Evolutionary conservation across 2,888 invertebrate genomes (phyloP).

Genomic region (Leuctra nigra): DNA sequence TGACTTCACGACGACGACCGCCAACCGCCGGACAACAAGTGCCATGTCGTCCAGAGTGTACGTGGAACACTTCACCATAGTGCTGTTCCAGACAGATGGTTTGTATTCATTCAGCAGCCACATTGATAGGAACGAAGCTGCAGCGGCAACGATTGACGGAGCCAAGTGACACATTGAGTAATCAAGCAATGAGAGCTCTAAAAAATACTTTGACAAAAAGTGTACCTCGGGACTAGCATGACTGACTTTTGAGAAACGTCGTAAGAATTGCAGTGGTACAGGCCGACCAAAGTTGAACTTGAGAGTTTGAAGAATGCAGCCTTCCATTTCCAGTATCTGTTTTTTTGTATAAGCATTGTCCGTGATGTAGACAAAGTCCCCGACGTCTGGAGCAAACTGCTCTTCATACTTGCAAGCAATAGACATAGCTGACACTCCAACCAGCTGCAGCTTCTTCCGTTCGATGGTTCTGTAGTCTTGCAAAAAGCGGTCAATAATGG

Average conservation of each 20-base stretch:
- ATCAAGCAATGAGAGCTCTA: slow-evolving; percentile 77
- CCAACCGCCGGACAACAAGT: slow-evolving; percentile 61
- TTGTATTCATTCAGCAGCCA: slow-evolving; percentile 35
- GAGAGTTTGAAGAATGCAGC: slow-evolving; percentile 64
- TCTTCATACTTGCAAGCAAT: slow-evolving; percentile 95
- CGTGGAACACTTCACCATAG: slow-evolving; percentile 67
- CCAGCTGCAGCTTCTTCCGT: slow-evolving; percentile 71
- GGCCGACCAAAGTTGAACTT: slow-evolving; percentile 81
- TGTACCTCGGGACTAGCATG: slow-evolving; percentile 59
- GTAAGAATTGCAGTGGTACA: slow-evolving; percentile 79
- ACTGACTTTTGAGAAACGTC: slow-evolving; percentile 60
- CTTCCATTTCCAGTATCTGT: slow-evolving; percentile 79
- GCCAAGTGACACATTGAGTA: slow-evolving; percentile 69
- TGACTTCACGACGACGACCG: slow-evolving; percentile 59
- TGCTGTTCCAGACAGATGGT: slow-evolving; percentile 60
- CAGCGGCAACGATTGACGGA: slow-evolving; percentile 80
- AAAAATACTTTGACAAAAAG: slow-evolving; percentile 81
- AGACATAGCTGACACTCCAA: slow-evolving; percentile 84
- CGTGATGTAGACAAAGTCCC: slow-evolving; percentile 86
- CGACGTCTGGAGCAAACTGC: slow-evolving; percentile 77
- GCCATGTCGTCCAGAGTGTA: slow-evolving; percentile 63
- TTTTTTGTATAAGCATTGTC: slow-evolving; percentile 75
- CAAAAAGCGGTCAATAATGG: slow-evolving; percentile 65
- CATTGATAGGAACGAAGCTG: slow-evolving; percentile 69
- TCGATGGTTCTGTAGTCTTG: slow-evolving; percentile 55